phyloP scores from a whole-genome alignment of 2,113 vertebrate genomes.

The Erinaceus europaeus region DNA sequence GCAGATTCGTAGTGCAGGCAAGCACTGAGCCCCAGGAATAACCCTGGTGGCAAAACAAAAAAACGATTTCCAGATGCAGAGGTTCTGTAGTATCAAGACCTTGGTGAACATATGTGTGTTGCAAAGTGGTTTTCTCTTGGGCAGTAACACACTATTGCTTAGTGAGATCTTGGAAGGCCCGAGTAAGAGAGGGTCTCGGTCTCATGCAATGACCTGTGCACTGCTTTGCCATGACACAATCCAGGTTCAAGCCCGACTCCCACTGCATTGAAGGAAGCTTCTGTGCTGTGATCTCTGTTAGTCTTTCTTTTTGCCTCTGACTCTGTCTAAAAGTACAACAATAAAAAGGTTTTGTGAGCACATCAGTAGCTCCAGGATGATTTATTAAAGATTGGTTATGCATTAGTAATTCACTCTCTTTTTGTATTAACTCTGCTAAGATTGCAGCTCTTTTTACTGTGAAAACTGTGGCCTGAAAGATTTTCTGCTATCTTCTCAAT shows the following conservation, averaged over 20 bases:
- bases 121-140: not conserved
- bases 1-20: no score
- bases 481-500: not conserved
- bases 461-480: not conserved
- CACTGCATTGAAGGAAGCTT: no score
- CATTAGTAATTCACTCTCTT: slow-evolving; percentile 89
- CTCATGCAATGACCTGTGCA: no score
- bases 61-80: slow-evolving; percentile 91
- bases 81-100: slow-evolving; percentile 93
- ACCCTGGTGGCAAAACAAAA: slow-evolving; percentile 91
- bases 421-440: slow-evolving; percentile 73
- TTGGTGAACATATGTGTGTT: slow-evolving; percentile 93
- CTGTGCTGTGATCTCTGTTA: no score
- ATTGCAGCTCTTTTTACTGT: not conserved
- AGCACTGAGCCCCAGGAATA: no score
- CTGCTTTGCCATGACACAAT: no score
- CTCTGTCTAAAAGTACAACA: no score
- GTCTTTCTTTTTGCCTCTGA: no score
- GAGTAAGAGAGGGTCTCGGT: not conserved
- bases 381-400: slow-evolving; percentile 90
- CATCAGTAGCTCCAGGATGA: slow-evolving; percentile 86
- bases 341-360: not conserved
- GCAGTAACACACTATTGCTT: not conserved
- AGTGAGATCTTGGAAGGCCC: not conserved
- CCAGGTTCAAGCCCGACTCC: no score